Base-by-base conservation (phyloP, 2,113 vertebrate genomes). In the Phaetusa simplex region DNA sequence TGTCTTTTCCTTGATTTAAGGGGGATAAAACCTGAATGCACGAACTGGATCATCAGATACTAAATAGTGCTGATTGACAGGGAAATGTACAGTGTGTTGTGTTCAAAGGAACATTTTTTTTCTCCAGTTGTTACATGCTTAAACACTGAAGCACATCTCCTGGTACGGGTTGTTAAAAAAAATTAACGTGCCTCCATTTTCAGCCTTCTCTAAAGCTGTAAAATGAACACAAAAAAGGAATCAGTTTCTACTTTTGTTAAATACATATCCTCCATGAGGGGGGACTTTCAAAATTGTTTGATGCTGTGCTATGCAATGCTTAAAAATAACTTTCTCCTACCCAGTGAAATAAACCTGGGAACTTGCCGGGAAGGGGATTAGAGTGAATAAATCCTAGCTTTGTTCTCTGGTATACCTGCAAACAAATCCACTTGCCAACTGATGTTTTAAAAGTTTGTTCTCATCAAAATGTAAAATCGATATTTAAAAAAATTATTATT, bases 361-460 rank as follows among this genome's bases (percentile, higher is more conserved):
- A 72, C 64, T 87, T 82, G 43, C 5, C 11, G 32, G 78, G 49
- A 71, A 50, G 42, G 38, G 69, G 58, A 87, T 78, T 62, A 72
- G 83, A 50, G 52, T 40, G 36, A 88, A 71, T 65, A 92, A 92
- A 65, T 76, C 81, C 93, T 59, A 77, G 62, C 82, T 93, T 80
- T 91, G 83, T 84, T 88, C 88, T 92, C 88, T 88, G 59, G 38
- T 86, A 86, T 16, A 92, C 67, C 86, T 91, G 91, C 67, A 86
- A 94, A 88, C 55, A 95, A 93, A 95, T 45, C 42, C 11, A 12
- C 58, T 85, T 52, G 70, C 36, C 61, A 82, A 86, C 16, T 6
- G 27, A 59, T 74, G 78, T 45, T 87, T 87, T 87, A 88, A 88
- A 95, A 95, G 52, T 70, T 86, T 5, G 0, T 86, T 89, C 77